Base-by-base conservation (phyloP, 2,113 vertebrate genomes). In the Andinoacara biseriatus region DNA sequence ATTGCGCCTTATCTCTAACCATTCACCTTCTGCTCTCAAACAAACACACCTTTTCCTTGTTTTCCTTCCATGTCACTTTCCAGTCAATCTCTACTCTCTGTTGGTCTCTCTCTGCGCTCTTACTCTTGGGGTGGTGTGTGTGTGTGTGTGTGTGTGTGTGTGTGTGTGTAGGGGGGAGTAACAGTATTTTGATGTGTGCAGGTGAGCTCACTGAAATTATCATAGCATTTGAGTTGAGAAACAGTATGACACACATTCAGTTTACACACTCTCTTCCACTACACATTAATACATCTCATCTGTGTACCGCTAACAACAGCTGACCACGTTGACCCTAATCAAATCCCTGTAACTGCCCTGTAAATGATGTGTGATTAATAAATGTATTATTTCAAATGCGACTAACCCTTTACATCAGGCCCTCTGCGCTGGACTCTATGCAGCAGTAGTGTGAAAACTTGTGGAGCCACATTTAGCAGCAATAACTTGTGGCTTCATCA, bases 161-260 rank as follows among this genome's bases (percentile, higher is more conserved):
- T 8, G 33, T 8, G 33, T 8, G 33, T 7, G 58, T 26, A 33
- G 63, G 2, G 11, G 72, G 2, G 26, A 62, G 33, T 49, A 15
- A 56, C 8, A 35, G 33, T 63, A 24, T 59, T 4, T 74, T 15
- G 40, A 24, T n/a, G 31, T 56, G 43, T 24, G 22, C 18, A 80
- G 82, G 57, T 80, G 74, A 86, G 87, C 86, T 86, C 86, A 89
- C 59, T 57, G 35, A 72, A 49, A 10, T 29, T 78, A 74, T 83
- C 86, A 74, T 85, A 75, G 62, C 63, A 77, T 83, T 76, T 83
- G 67, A 63, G 52, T 76, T 80, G 84, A 69, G 67, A 81, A 84
- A 84, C 54, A 81, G 31, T 67, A 33, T 82, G 81, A 88, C 63
- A 69, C 1, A 29, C 43, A 31, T 49, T 69, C 65, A 61, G 24